Conservation (phyloP, 2,797 vertebrate genomes). For the Schizopygopsis malacanthus region DNA sequence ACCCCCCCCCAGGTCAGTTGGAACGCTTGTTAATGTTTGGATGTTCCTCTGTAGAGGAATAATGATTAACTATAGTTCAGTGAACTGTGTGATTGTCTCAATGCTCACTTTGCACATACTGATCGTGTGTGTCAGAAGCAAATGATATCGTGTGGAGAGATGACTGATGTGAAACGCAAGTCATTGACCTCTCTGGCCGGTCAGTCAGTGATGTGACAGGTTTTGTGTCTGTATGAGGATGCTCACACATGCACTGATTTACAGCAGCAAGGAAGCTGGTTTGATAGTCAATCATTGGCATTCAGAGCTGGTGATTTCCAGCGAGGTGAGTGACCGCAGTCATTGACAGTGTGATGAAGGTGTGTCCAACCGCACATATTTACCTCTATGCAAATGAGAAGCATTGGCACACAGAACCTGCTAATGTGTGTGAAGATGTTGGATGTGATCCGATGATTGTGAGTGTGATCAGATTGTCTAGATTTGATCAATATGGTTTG, state of each 20-base stretch:
- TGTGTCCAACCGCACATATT: background rate
- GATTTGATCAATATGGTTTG: background rate
- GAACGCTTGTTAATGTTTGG: slow-evolving; percentile 21
- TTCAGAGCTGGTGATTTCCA: background rate
- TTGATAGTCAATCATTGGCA: background rate
- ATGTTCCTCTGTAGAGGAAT: slow-evolving; percentile 15
- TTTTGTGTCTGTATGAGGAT: background rate
- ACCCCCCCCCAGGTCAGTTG: background rate
- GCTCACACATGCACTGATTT: background rate
- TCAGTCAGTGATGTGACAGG: background rate
- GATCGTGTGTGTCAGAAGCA: background rate
- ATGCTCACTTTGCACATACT: background rate
- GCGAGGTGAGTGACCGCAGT: background rate
- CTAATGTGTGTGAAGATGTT: background rate
- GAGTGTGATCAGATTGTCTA: background rate
- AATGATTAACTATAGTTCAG: slow-evolving; percentile 34
- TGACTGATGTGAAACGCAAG: background rate
- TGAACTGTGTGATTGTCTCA: background rate
- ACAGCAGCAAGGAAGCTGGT: background rate
- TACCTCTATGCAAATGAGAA: background rate
- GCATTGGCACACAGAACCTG: background rate
- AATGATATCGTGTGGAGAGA: background rate
- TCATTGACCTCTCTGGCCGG: background rate
- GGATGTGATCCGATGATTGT: background rate
- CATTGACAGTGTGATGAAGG: background rate